Evolutionary conservation across 2,888 invertebrate genomes (phyloP), one percentile per base, ranked within the genome.

Genomic region (Napeogenes sylphis): DNA sequence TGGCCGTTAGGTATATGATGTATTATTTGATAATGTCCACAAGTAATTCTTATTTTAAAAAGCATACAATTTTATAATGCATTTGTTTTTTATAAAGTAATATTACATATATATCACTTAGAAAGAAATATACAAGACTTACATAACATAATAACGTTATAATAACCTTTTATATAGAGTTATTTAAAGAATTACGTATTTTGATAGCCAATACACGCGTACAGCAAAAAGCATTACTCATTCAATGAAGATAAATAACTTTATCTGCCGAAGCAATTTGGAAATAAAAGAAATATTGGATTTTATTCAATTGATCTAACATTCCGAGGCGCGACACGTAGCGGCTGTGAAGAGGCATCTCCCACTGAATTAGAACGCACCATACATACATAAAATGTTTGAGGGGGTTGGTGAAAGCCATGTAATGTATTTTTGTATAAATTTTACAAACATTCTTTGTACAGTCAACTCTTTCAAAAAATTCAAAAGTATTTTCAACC

Each of bases 291-390:
- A 51, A 51, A 51, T 51, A 51, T 51, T 51, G 51, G 51, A 51
- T 51, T 51, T 51, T 51, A 51, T 51, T 51, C 59, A 33, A 59
- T 53, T 59, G 59, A 54, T 54, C n/a, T 54, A 45, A 54, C 59
- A 59, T 59, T 59, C 30, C 42, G 45, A 59, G 54, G 54, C 59
- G 54, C 42, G 54, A 59, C 59, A 59, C 59, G 59, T 59, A 55
- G 14, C 59, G 42, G 38, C 51, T 45, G 53, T 30, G 30, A 45
- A 54, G 45, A 55, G 59, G 54, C 54, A 54, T 45, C 54, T 59
- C 59, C 53, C 14, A 54, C 59, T 59, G 45, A 59, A 59, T 59
- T 59, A 59, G 45, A 45, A 21, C 38, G 54, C 2, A 54, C 54
- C 33, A 45, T 53, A 38, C 38, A 38, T 42, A 42, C n/a, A 33